These are phyloP conservation scores for Cheilosia pagana DNA, from an alignment of 2,888 invertebrate species.

Conservation along the genomic window DNA sequence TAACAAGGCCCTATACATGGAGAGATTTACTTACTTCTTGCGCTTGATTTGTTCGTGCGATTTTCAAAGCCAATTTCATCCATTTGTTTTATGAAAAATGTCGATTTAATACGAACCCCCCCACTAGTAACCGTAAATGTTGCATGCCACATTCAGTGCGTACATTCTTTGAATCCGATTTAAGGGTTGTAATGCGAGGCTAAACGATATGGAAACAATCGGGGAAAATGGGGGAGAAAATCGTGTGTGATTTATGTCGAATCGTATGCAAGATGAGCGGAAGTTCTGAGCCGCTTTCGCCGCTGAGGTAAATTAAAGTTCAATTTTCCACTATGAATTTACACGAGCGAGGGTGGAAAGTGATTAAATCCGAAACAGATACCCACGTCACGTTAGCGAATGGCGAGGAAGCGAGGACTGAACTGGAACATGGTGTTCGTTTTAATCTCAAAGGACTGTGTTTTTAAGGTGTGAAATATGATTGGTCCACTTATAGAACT, in stretches of 20 bases:
- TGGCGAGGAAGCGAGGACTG: neutral
- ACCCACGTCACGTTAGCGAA: neutral
- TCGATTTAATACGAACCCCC: constrained; percentile 42
- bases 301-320: constrained; percentile 52
- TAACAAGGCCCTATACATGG: constrained; percentile 26
- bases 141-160: no score
- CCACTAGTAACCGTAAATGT: no score
- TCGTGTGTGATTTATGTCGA: constrained; percentile 63
- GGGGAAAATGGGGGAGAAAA: neutral
- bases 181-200: constrained; percentile 36
- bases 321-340: constrained; percentile 50
- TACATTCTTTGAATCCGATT: constrained; percentile 49
- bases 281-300: constrained; percentile 34
- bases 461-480: no score
- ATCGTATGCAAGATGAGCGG: constrained; percentile 37
- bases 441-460: no score
- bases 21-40: constrained; percentile 60
- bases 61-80: constrained; percentile 64
- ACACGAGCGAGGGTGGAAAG: constrained; percentile 16
- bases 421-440: neutral
- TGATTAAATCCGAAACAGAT: constrained; percentile 10
- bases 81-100: constrained; percentile 72
- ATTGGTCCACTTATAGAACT: no score
- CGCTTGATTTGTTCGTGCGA: constrained; percentile 65
- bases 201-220: neutral